Percentiles rank a stretch among this genome's conserved stretches.
Conservation (phyloP, 2,113 vertebrate genomes). For the Thalassoma bifasciatum region DNA sequence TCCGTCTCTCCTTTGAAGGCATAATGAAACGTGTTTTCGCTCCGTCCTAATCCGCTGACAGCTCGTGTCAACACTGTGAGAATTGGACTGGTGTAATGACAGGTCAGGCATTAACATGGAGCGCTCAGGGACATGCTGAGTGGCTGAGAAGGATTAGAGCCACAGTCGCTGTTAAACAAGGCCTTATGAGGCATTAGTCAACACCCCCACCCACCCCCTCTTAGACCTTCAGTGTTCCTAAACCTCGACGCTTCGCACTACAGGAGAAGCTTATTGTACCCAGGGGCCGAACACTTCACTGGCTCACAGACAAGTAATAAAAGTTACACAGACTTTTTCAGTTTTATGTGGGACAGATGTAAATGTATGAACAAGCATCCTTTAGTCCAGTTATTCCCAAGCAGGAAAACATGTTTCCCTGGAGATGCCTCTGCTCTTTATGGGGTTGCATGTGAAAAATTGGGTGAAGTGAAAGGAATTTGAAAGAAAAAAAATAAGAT, state of each 20-base stretch:
- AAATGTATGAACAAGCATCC: neutral
- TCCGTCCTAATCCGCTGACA: constrained; percentile 74
- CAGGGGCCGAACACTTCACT: constrained; percentile 29
- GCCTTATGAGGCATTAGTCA: constrained; percentile 64
- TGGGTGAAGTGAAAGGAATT: too few species aligned
- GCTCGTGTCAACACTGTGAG: constrained; percentile 72
- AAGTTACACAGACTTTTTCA: neutral
- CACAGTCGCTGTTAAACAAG: constrained; percentile 59
- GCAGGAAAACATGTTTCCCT: neutral
- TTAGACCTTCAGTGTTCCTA: constrained; percentile 6
- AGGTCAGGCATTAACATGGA: constrained; percentile 71
- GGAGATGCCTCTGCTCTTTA: too few species aligned
- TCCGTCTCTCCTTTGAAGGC: constrained; percentile 25
- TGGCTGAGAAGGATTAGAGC: constrained; percentile 62
- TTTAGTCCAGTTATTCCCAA: neutral
- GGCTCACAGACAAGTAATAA: constrained; percentile 21
- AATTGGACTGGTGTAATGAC: constrained; percentile 71
- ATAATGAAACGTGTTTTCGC: constrained; percentile 60
- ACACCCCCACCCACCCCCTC: constrained; percentile 10
- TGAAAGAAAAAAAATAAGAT: too few species aligned
- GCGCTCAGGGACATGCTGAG: constrained; percentile 67
- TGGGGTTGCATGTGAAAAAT: too few species aligned
- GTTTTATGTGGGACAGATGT: constrained; percentile 28
- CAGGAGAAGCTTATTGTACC: constrained; percentile 33
- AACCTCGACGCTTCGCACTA: constrained; percentile 21